Conservation (phyloP, 2,113 vertebrate species). For the Fulmarus glacialis region DNA sequence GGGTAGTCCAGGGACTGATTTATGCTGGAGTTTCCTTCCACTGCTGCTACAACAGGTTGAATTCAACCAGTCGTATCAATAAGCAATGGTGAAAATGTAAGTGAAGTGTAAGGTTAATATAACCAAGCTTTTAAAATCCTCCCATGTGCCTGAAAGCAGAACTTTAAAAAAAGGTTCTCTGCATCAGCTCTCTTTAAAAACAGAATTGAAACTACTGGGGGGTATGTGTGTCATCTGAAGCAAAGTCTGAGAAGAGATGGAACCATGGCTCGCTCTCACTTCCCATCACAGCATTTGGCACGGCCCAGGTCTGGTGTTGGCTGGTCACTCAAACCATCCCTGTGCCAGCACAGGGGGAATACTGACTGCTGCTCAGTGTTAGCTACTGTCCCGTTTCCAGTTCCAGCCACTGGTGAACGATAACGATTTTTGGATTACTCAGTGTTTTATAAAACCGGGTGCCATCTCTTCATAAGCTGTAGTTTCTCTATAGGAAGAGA, state of each 20-base stretch:
- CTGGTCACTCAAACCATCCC: neutral
- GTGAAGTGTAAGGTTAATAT: neutral
- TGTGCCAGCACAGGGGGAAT: neutral
- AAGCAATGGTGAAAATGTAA: neutral
- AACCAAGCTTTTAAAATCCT: neutral
- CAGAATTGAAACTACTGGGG: constrained; percentile 7
- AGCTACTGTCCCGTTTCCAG: neutral
- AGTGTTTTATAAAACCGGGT: constrained; percentile 26
- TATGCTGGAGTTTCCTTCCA: neutral
- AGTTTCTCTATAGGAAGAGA: constrained; percentile 51
- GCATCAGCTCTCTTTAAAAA: neutral
- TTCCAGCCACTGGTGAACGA: neutral
- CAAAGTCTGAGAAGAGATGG: neutral
- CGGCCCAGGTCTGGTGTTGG: neutral
- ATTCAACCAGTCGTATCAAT: neutral
- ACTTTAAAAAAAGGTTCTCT: neutral
- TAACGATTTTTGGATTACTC: neutral
- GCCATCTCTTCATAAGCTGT: constrained; percentile 43
- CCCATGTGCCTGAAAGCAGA: constrained; percentile 24
- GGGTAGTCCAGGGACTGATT: neutral
- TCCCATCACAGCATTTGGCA: neutral
- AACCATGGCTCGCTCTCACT: rapidly evolving
- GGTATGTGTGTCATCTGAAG: neutral
- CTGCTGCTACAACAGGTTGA: neutral
- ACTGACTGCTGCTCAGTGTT: neutral